These are phyloP conservation scores for Platycheirus albimanus DNA, from an alignment of 2,888 invertebrate species.

Conservation along the genomic window DNA sequence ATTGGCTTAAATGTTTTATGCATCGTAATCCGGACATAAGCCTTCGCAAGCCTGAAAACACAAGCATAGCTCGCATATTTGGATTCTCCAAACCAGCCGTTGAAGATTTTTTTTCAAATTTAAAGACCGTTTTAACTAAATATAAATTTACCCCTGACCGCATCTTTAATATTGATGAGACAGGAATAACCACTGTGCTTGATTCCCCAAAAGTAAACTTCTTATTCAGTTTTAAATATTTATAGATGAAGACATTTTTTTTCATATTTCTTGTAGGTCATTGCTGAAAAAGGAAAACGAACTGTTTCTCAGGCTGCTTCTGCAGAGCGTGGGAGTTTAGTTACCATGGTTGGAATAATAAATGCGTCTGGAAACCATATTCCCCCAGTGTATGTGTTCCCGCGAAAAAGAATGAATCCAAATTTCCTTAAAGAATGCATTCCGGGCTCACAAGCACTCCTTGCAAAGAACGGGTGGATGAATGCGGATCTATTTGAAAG, in stretches of 20 bases:
- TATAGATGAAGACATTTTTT: neutral
- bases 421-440: constrained; percentile 8
- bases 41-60: too few species aligned
- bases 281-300: constrained; percentile 33
- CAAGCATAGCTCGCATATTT: too few species aligned
- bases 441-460: neutral
- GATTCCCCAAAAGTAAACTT: neutral
- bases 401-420: neutral
- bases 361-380: neutral
- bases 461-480: neutral
- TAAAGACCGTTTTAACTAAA: too few species aligned
- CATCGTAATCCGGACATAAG: too few species aligned
- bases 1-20: too few species aligned
- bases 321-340: constrained; percentile 4
- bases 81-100: too few species aligned
- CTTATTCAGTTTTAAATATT: neutral
- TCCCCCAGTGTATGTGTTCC: neutral
- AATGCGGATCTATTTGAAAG: neutral
- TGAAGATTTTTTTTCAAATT: too few species aligned
- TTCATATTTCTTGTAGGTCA: constrained; percentile 11
- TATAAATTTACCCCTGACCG: too few species aligned
- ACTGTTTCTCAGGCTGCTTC: constrained; percentile 18
- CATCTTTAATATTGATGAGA: neutral
- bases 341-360: constrained; percentile 36
- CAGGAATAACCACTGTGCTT: neutral